Evolutionary conservation across 1,140 invertebrate genomes (phyloP).

Genomic region (Nixonia krombeini): DNA sequence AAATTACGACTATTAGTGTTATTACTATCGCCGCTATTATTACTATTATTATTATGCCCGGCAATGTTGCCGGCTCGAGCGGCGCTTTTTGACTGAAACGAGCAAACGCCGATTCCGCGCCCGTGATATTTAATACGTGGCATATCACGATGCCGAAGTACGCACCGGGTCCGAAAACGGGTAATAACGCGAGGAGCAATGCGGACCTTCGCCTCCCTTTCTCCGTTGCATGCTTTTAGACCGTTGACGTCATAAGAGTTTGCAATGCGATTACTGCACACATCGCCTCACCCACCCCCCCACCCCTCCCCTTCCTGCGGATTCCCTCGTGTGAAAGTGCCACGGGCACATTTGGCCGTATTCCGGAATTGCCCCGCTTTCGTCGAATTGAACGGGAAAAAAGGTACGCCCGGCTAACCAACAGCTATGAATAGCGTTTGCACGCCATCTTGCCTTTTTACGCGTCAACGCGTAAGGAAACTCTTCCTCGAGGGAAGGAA

Average conservation of each 20-base stretch:
- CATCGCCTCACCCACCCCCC: conserved; percentile 40
- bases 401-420: conserved; percentile 20
- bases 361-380: conserved; percentile 52
- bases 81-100: too few relatives aligned
- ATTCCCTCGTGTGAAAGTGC: conserved; percentile 50
- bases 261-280: conserved; percentile 46
- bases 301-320: conserved; percentile 31
- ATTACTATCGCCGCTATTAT: too few relatives aligned
- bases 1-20: too few relatives aligned
- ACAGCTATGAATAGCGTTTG: conserved; percentile 9
- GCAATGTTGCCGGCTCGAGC: too few relatives aligned
- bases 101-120: too few relatives aligned
- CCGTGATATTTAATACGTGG: too few relatives aligned
- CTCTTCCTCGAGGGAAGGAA: too few relatives aligned
- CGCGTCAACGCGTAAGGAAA: too few relatives aligned
- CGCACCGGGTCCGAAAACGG: neutral
- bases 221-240: conserved; percentile 39
- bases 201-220: conserved; percentile 24
- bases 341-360: conserved; percentile 46
- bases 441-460: too few relatives aligned
- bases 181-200: too few relatives aligned
- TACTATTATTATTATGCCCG: too few relatives aligned
- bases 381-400: conserved; percentile 35
- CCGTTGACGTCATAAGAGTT: conserved; percentile 50
- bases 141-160: too few relatives aligned